Conservation (phyloP, 2,113 vertebrate genomes). For the Aspidoscelis tigris region DNA sequence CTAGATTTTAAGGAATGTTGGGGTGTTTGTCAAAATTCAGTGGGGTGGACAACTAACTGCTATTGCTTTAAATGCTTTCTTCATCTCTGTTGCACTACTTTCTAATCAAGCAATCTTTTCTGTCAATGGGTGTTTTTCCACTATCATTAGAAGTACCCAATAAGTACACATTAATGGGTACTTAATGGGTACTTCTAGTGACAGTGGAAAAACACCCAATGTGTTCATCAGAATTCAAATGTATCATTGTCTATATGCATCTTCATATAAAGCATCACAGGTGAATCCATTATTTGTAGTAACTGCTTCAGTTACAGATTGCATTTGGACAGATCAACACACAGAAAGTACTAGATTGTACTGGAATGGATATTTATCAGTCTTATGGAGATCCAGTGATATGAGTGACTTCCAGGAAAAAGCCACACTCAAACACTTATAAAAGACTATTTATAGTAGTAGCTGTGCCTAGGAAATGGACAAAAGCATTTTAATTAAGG, state of each 20-base stretch:
- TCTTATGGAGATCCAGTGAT: not conserved
- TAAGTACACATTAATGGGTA: too few relatives aligned
- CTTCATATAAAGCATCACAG: not conserved
- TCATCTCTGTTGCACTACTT: not conserved
- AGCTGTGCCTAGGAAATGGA: not conserved
- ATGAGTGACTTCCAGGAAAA: not conserved
- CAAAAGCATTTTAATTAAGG: not conserved
- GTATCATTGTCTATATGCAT: not conserved
- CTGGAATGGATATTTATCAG: not conserved
- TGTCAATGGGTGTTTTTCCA: not conserved
- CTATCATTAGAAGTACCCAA: too few relatives aligned
- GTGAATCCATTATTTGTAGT: not conserved
- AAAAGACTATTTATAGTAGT: constrained; percentile 20
- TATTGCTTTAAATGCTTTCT: not conserved
- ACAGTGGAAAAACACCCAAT: too few relatives aligned
- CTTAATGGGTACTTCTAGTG: too few relatives aligned
- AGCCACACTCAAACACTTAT: not conserved
- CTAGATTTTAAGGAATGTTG: constrained; percentile 25
- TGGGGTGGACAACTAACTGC: not conserved
- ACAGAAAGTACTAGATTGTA: not conserved
- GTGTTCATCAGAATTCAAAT: not conserved
- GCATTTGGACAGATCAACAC: not conserved
- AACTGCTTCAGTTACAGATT: not conserved
- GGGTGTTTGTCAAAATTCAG: not conserved
- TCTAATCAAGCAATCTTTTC: not conserved